Percentiles rank a stretch among this genome's conserved stretches.
These are phyloP conservation scores for Panzeria rudis DNA, from an alignment of 2,888 invertebrate species.

Conservation along the genomic window DNA sequence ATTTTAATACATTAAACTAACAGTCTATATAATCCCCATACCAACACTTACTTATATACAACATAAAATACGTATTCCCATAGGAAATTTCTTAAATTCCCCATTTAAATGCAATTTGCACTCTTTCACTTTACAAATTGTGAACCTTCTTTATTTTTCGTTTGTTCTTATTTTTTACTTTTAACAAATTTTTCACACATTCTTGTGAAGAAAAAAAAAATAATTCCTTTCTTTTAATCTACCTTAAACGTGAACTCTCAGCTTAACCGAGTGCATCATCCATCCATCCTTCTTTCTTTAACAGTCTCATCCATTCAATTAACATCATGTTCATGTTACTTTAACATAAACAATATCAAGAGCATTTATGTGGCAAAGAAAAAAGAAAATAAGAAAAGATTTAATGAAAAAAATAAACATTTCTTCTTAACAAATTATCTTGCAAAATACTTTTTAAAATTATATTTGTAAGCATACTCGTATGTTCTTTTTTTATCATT, in stretches of 20 bases:
- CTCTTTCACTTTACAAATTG: slow-evolving; percentile 40
- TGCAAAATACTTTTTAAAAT: slow-evolving; percentile 32
- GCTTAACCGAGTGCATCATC: not conserved
- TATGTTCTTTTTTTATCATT: not conserved
- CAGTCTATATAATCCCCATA: not conserved
- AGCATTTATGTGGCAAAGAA: slow-evolving; percentile 15
- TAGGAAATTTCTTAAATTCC: slow-evolving; percentile 23
- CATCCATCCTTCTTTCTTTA: slow-evolving; percentile 14
- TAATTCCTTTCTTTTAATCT: slow-evolving; percentile 38
- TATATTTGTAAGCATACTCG: not conserved
- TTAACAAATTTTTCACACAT: slow-evolving; percentile 49
- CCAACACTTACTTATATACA: not conserved
- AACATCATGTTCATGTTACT: slow-evolving; percentile 53
- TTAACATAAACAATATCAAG: slow-evolving; percentile 40
- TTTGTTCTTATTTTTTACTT: slow-evolving; percentile 3
- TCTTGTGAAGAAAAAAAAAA: slow-evolving; percentile 32
- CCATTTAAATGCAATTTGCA: slow-evolving; percentile 40
- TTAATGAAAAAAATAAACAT: slow-evolving; percentile 35
- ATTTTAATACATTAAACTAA: not conserved
- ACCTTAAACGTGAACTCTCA: not conserved
- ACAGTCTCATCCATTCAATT: slow-evolving; percentile 56
- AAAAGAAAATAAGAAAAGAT: not conserved
- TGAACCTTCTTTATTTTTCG: slow-evolving; percentile 2
- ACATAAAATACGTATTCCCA: not conserved
- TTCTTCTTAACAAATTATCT: slow-evolving; percentile 56